phyloP scores from a whole-genome alignment of 2,113 vertebrate species.

The Cynopterus brachyotis region DNA sequence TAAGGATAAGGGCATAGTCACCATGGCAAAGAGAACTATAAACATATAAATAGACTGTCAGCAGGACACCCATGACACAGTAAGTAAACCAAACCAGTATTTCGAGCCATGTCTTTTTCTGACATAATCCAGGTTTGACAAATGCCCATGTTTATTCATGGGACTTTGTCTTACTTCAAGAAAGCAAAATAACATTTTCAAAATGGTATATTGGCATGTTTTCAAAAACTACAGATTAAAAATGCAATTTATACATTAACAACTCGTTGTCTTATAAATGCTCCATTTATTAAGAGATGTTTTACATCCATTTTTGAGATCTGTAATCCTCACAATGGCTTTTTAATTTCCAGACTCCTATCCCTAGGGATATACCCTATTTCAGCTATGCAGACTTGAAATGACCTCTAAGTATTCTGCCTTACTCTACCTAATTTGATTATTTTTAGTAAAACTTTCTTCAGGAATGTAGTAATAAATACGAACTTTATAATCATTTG shows the following conservation, averaged over 20 bases:
- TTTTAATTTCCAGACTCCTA: not conserved
- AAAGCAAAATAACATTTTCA: constrained; percentile 12
- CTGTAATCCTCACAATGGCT: not conserved
- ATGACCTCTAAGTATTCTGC: not conserved
- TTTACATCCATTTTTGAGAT: not conserved
- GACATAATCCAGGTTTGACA: not conserved
- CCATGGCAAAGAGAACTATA: not conserved
- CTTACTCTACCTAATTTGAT: not conserved
- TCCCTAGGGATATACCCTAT: not conserved
- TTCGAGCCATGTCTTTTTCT: not conserved
- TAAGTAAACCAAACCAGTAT: not conserved
- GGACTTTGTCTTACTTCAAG: not conserved
- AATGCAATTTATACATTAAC: not conserved
- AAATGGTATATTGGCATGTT: not conserved
- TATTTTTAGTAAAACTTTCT: not conserved
- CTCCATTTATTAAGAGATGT: not conserved
- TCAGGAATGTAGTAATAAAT: not conserved
- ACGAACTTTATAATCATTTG: not conserved
- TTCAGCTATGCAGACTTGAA: not conserved
- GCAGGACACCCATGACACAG: not conserved
- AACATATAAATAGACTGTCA: not conserved
- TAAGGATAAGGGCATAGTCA: not conserved
- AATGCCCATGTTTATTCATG: not conserved
- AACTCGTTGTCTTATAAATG: not conserved
- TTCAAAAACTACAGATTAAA: not conserved